A percentile compares a stretch with the other conserved stretches of the same genome.
These are phyloP conservation scores for Neoarius graeffei DNA, from an alignment of 2,113 vertebrate genomes.

Conservation along the genomic window DNA sequence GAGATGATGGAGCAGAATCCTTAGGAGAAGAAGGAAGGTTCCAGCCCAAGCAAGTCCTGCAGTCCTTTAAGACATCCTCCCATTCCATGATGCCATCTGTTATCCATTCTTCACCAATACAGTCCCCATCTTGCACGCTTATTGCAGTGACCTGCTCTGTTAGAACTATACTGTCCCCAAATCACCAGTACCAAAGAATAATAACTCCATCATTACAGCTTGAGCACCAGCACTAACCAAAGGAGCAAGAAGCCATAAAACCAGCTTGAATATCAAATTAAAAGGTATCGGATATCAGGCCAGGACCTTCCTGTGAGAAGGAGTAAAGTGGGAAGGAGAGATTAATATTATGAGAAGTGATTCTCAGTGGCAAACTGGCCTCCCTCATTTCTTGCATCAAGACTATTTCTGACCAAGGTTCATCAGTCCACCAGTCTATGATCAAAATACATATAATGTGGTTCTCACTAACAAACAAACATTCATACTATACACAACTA, in stretches of 20 bases:
- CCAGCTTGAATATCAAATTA: not conserved
- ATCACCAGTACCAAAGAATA: not conserved
- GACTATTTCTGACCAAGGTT: not conserved
- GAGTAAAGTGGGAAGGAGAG: not conserved
- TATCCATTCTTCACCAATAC: slow-evolving; percentile 13
- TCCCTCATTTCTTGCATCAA: not conserved
- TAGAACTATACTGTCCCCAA: not conserved
- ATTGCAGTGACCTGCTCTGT: not conserved
- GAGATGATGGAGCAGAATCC: slow-evolving; percentile 3
- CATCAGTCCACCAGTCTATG: too few species aligned
- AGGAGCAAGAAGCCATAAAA: not conserved
- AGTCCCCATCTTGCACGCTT: slow-evolving; percentile 1
- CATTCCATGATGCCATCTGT: slow-evolving; percentile 43
- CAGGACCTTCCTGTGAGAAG: not conserved
- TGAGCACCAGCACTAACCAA: slow-evolving; percentile 3
- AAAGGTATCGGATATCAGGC: not conserved
- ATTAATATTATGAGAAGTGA: not conserved
- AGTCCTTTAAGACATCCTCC: slow-evolving; percentile 18
- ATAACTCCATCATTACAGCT: not conserved
- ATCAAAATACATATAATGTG: not conserved
- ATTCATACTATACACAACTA: not conserved
- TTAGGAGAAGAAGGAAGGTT: not conserved
- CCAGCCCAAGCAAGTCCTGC: slow-evolving; percentile 10
- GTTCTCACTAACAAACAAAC: not conserved
- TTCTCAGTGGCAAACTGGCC: not conserved